A percentile compares a stretch with the other conserved stretches of the same genome.
These are phyloP conservation scores for Entelurus aequoreus DNA, from an alignment of 2,113 vertebrate genomes.

Conservation along the genomic window DNA sequence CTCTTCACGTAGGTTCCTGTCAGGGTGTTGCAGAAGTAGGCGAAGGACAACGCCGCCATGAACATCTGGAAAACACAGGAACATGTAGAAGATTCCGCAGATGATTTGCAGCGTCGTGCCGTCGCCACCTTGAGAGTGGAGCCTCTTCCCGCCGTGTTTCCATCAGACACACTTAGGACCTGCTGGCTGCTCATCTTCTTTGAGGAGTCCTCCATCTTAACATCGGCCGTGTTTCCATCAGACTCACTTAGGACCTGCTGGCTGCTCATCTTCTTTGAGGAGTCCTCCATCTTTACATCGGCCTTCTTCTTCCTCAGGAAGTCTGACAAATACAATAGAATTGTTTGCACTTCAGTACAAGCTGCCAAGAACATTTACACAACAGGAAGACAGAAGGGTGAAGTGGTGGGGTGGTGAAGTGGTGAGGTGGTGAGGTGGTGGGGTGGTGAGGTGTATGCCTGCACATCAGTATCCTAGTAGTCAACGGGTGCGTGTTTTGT, in stretches of 20 bases:
- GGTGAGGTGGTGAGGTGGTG: too few species aligned
- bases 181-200: too few species aligned
- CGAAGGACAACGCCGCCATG: conserved; percentile 78
- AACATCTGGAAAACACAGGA: conserved; percentile 72
- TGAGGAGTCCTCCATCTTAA: too few species aligned
- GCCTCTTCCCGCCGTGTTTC: too few species aligned
- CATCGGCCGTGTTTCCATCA: conserved; percentile 13
- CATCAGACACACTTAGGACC: too few species aligned
- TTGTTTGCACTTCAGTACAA: too few species aligned
- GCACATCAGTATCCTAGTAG: too few species aligned
- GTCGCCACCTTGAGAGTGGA: conserved; percentile 61
- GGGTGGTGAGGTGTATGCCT: too few species aligned
- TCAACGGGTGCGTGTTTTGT: too few species aligned
- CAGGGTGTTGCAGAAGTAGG: conserved; percentile 78
- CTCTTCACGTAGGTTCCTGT: conserved; percentile 83
- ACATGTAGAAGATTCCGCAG: not conserved
- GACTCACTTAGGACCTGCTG: conserved; percentile 49
- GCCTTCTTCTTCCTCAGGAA: conserved; percentile 2
- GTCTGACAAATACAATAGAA: not conserved
- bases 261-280: conserved; percentile 42
- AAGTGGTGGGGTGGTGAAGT: too few species aligned
- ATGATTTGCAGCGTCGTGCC: too few species aligned
- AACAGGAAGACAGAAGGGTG: not conserved
- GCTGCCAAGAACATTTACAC: too few species aligned
- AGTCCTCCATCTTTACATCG: conserved; percentile 41